Base-by-base conservation (phyloP, 2,888 invertebrate species). In the Philereme vetulata region DNA sequence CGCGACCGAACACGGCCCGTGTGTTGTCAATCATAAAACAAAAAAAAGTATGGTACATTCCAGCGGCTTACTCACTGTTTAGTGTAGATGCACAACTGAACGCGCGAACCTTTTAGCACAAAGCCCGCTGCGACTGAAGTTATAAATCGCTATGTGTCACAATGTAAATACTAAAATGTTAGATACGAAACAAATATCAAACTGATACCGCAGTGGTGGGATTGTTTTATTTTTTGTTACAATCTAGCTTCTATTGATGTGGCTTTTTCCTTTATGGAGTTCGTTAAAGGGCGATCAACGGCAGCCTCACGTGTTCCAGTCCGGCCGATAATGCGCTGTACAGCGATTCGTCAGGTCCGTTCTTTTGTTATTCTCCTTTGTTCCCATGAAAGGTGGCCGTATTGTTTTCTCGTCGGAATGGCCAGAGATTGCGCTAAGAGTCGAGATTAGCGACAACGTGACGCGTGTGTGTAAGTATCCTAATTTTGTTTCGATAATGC, bases 11-110 rank as follows among this genome's bases (percentile, higher is more conserved):
- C 90, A 88, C 86, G 71, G 81, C 83, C 78, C 86, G 89, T 90
- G 90, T 88, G 86, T 87, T 89, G 90, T 90, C 90, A 90, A 90
- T 92, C 90, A 92, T 90, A 90, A 90, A 91, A 86, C 82, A 80
- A 80, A 84, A 87, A n/a, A 85, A 82, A 73, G 76, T 75, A 52
- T 77, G 72, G 80, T 73, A 83, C 88, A 86, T 85, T 82, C 85
- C 80, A 83, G 72, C 74, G 82, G 83, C 82, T 85, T 84, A 83
- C 83, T 82, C 82, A 74, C 78, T 85, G 77, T 86, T 86, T 86
- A 87, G 83, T 78, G 72, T 75, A 76, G 73, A 77, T 73, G 63
- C 75, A 67, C 71, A 69, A 72, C 62, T 62, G 74, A 68, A 68
- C 72, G 77, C 72, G 45, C 75, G 72, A 77, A 76, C 78, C 78